Base-by-base conservation (phyloP, 2,113 vertebrate genomes). In the Ophiodon elongatus region DNA sequence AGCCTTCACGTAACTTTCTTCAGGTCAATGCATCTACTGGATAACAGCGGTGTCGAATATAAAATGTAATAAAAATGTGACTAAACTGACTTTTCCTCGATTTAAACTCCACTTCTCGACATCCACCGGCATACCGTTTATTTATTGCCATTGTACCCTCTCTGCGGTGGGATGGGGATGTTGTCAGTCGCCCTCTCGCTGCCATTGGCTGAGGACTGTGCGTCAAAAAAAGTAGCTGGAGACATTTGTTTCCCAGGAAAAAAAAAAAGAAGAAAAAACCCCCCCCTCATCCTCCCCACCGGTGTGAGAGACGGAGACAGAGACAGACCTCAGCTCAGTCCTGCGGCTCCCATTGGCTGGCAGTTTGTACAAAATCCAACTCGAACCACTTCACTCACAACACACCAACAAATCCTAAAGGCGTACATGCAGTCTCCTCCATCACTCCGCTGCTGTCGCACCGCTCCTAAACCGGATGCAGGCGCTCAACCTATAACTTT, bases 141-240 rank as follows among this genome's bases (percentile, higher is more conserved):
- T 96, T 91, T 89, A 94, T 95, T 95, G 94, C 95, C 95, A 95
- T 95, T 95, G 96, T 90, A 93, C 56, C 74, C 79, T 88, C 84
- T 96, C 95, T 94, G 95, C 94, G 96, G 79, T 83, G 92, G 92
- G 91, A 86, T 91, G 91, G 96, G 96, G 95, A 97, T 95, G 96
- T 88, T 97, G 97, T 97, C 97, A 97, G 96, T 97, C 95, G 95
- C 94, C 89, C 96, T 95, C 95, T 95, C 94, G 90, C 95, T 97
- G 96, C 97, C 95, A 99, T 99, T 99, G 98, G 98, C 96, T 98
- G 97, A 96, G 94, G 96, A 97, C 95, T 96, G 97, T 96, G 97
- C 97, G 97, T 98, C 97, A 91, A 98, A 99, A 97, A 97, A 98
- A 97, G 97, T 97, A 97, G 96, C 97, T 96, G 96, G 96, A 96